Percentiles rank a stretch among this genome's conserved stretches.
Conservation (phyloP, 1,140 invertebrate species). For the Rhyzopertha dominica region DNA sequence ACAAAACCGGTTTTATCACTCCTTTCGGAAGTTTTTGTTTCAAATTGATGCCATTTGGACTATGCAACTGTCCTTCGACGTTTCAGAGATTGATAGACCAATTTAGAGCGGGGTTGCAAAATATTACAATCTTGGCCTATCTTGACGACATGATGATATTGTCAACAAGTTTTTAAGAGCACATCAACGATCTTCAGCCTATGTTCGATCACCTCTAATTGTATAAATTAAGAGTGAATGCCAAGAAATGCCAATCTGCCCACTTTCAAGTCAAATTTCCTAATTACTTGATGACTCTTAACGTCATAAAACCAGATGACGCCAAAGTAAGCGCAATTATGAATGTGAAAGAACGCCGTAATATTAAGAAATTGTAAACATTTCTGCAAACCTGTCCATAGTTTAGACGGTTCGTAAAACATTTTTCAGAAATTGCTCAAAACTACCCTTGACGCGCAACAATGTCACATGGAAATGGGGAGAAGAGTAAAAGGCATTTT, state of each 20-base stretch:
- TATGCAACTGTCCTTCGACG: slow-evolving; percentile 31
- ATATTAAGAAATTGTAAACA: slow-evolving; percentile 26
- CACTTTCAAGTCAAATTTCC: too few species aligned
- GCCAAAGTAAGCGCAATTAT: slow-evolving; percentile 40
- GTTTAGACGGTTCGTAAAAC: slow-evolving; percentile 44
- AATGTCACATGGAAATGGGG: slow-evolving; percentile 34
- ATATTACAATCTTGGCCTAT: slow-evolving; percentile 36
- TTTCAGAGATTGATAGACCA: slow-evolving; percentile 42
- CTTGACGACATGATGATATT: slow-evolving; percentile 44
- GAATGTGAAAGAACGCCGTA: slow-evolving; percentile 31
- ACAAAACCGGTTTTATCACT: slow-evolving; percentile 46
- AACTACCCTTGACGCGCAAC: slow-evolving; percentile 42
- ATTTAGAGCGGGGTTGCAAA: slow-evolving; percentile 33
- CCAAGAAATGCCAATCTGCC: too few species aligned
- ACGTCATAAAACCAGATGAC: too few species aligned
- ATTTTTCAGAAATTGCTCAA: slow-evolving; percentile 37
- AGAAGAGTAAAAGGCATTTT: slow-evolving; percentile 10
- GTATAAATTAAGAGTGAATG: too few species aligned
- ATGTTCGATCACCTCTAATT: too few species aligned
- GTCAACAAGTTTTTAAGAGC: too few species aligned
- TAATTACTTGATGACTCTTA: too few species aligned
- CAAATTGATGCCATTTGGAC: slow-evolving; percentile 37
- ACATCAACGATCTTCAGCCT: too few species aligned
- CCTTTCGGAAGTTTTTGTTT: slow-evolving; percentile 33
- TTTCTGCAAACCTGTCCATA: slow-evolving; percentile 40